Conservation (phyloP, 1,140 invertebrate genomes). For the Drosophila pallidifrons region DNA sequence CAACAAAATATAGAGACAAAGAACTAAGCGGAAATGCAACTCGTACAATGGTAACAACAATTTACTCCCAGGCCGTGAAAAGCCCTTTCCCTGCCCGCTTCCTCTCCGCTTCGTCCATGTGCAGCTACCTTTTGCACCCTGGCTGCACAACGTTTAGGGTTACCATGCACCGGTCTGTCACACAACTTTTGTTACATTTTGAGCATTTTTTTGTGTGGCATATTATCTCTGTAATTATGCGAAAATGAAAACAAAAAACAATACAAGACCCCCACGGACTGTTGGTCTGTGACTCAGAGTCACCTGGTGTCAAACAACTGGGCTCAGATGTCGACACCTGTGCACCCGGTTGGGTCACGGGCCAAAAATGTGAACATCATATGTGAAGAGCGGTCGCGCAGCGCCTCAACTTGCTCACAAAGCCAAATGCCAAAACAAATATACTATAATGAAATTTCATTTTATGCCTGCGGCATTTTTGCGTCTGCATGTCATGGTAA, state of each 20-base stretch:
- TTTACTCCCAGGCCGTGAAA: constrained; percentile 44
- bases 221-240: constrained; percentile 74
- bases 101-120: too few relatives aligned
- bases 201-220: constrained; percentile 33
- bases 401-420: constrained; percentile 3
- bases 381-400: constrained; percentile 58
- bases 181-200: constrained; percentile 69
- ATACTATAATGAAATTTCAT: constrained; percentile 66
- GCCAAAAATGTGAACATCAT: constrained; percentile 79
- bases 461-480: constrained; percentile 59
- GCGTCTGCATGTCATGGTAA: constrained; percentile 71
- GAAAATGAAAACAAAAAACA: constrained; percentile 74
- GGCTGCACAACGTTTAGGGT: constrained; percentile 51
- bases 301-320: constrained; percentile 36
- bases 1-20: constrained; percentile 47
- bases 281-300: constrained; percentile 26
- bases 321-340: constrained; percentile 71
- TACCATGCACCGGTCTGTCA: constrained; percentile 62
- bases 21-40: constrained; percentile 70
- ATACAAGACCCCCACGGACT: constrained; percentile 42
- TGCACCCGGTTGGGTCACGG: constrained; percentile 69
- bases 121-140: background rate
- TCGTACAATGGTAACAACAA: constrained; percentile 23
- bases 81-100: background rate
- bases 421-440: constrained; percentile 32